phyloP scores from a whole-genome alignment of 2,113 vertebrate species.

The Todiramphus saurophagus region DNA sequence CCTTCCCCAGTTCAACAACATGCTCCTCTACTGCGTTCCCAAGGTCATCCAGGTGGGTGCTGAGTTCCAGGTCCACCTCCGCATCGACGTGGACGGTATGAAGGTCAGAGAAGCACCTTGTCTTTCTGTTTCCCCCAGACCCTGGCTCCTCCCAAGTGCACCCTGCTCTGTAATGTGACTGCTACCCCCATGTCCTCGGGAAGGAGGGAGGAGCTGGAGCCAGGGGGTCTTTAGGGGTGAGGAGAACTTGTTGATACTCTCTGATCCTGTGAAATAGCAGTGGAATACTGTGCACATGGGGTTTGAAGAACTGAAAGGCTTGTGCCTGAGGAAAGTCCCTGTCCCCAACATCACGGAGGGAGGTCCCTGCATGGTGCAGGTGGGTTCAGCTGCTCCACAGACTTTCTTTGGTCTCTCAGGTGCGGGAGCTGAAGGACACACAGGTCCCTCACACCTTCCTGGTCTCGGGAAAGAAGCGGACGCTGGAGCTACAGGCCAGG shows the following conservation, averaged over 20 bases:
- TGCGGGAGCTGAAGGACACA: slow-evolving; percentile 61
- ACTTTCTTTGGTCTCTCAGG: slow-evolving; percentile 29
- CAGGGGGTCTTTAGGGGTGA: background rate
- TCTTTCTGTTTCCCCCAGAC: background rate
- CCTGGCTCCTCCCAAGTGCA: background rate
- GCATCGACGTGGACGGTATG: slow-evolving; percentile 72
- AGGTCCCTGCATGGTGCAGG: background rate
- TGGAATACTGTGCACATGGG: background rate
- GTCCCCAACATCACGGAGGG: background rate
- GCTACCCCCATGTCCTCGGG: rapidly evolving
- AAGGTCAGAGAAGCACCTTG: slow-evolving; percentile 68
- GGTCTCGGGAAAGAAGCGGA: slow-evolving; percentile 75
- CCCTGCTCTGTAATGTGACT: background rate
- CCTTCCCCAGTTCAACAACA: slow-evolving; percentile 79
- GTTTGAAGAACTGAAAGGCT: background rate
- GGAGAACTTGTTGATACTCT: background rate
- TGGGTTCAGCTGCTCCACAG: background rate
- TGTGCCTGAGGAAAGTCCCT: background rate
- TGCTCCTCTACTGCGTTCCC: slow-evolving; percentile 80
- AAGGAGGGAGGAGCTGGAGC: background rate
- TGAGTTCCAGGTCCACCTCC: slow-evolving; percentile 75
- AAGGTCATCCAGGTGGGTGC: slow-evolving; percentile 78
- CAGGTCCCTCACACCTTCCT: slow-evolving; percentile 77
- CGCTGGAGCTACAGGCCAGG: slow-evolving; percentile 77
- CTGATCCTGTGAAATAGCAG: background rate